Percentiles rank a stretch among this genome's conserved stretches.
phyloP scores from a whole-genome alignment of 2,113 vertebrate genomes.

The Dasyurus viverrinus region DNA sequence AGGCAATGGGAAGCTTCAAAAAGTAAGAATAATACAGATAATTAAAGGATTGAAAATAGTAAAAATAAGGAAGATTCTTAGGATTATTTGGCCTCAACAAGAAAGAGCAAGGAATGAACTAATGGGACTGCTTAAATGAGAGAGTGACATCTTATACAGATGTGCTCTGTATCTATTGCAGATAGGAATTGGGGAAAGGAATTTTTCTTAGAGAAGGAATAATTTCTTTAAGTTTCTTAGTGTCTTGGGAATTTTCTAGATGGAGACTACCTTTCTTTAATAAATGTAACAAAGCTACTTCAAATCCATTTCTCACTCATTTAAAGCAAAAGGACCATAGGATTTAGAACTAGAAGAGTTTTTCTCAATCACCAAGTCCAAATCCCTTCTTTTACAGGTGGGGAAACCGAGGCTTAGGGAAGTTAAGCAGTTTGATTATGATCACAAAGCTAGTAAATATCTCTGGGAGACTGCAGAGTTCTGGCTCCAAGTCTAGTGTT shows the following conservation, averaged over 20 bases:
- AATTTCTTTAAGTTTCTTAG: background rate
- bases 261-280: background rate
- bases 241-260: background rate
- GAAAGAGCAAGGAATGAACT: constrained; percentile 46
- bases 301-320: constrained; percentile 53
- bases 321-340: background rate
- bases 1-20: background rate
- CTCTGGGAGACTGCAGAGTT: background rate
- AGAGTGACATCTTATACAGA: constrained; percentile 64
- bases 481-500: background rate
- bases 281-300: constrained; percentile 69
- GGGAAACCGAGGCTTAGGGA: background rate
- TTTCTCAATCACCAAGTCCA: background rate
- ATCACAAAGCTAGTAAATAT: background rate
- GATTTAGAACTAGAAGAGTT: background rate
- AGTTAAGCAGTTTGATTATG: background rate
- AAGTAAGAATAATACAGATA: background rate
- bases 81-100: constrained; percentile 52
- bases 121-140: constrained; percentile 60
- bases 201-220: constrained; percentile 37
- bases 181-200: constrained; percentile 32
- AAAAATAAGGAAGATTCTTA: background rate
- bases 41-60: background rate
- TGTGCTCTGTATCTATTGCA: constrained; percentile 53
- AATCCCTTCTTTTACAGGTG: background rate